Evolutionary conservation across 2,888 invertebrate genomes (phyloP).

Genomic region (Atrina japonica): DNA sequence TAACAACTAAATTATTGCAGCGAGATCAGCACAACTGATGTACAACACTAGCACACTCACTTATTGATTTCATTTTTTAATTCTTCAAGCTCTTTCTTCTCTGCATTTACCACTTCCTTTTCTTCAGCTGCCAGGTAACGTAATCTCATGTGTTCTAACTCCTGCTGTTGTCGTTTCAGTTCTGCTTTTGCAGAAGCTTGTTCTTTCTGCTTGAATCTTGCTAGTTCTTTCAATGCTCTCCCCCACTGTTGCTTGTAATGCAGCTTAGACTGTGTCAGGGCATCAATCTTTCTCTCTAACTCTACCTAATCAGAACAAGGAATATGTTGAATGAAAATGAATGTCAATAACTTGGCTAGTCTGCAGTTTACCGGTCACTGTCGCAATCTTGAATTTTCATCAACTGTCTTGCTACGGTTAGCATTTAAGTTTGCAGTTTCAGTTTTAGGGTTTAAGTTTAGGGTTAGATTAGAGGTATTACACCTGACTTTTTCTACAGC

Average conservation of each 20-base stretch:
- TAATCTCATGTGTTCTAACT: conserved; percentile 80
- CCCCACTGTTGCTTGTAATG: conserved; percentile 82
- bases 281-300: conserved; percentile 79
- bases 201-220: conserved; percentile 78
- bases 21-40: no score
- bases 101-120: conserved; percentile 77
- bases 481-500: no score
- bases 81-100: conserved; percentile 77
- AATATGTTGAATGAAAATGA: no score
- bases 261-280: conserved; percentile 79
- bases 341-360: no score
- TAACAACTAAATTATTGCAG: no score
- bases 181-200: conserved; percentile 76
- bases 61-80: conserved; percentile 79
- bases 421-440: no score
- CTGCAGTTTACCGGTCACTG: no score
- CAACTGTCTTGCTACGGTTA: no score
- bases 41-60: no score
- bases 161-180: conserved; percentile 75
- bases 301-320: conserved; percentile 79
- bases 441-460: no score
- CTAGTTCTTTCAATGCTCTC: conserved; percentile 80
- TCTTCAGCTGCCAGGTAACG: conserved; percentile 80
- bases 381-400: no score
- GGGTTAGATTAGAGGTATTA: no score